Base-by-base conservation (phyloP, 2,113 vertebrate species). In the Carollia perspicillata region DNA sequence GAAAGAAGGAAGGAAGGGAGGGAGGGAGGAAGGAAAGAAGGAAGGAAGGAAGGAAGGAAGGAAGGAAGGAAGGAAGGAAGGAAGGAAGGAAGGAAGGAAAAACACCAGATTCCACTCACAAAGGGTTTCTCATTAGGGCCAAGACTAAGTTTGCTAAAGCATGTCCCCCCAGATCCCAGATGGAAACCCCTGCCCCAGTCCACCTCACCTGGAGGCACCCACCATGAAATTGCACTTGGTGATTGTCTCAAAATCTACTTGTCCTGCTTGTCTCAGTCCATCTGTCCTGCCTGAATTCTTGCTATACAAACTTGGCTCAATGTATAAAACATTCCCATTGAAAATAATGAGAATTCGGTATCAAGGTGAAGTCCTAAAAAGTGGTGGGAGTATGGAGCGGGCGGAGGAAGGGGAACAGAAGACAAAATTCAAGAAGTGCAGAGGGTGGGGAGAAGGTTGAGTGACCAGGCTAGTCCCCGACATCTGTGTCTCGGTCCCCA, bases 301-400 rank as follows among this genome's bases (percentile, higher is more conserved):
- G 89, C 97, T 98, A 96, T 98, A 98, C 96, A 98, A 97, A 98
- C 98, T 97, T 33, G 96, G 97, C 98, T 99, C 95, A 98, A 98
- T 97, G 98, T 98, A 98, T 97, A 98, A 98, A 98, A 96, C n/a
- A 97, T 99, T 98, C 99, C 99, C 99, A 99, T 99, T 99, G 99
- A 99, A 99, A 99, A 99, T 99, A 99, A 99, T 99, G 99, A 99
- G 99, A 99, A 99, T 97, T 94, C 94, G 92, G 90, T 98, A 98
- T 98, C 98, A 98, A 98, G 98, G 98, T 90, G 97, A 97, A 98
- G 97, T 97, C 97, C 68, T 89, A 26, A 88, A 97, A 98, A 96
- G 79, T 90, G 90, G 90, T 89, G 88, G 97, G 95, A 97, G 98
- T 92, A 93, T 95, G 85, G 97, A 92, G 95, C 94, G 40, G 47